phyloP scores from a whole-genome alignment of 2,113 vertebrate species.

The Steatornis caripensis region DNA sequence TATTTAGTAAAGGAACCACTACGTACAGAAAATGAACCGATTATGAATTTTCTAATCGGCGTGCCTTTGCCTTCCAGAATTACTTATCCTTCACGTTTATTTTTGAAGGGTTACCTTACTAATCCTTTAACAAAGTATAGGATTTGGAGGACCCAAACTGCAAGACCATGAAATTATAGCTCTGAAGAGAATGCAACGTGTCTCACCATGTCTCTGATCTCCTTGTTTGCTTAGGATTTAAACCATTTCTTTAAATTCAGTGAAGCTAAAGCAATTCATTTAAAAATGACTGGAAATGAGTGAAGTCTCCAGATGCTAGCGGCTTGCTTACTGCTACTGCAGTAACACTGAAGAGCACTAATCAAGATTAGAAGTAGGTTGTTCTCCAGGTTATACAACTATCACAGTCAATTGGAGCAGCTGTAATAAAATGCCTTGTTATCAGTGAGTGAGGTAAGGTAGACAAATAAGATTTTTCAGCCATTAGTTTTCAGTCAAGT shows the following conservation, averaged over 20 bases:
- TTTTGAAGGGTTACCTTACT: not conserved
- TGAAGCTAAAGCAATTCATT: not conserved
- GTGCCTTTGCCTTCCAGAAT: not conserved
- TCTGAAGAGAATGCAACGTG: not conserved
- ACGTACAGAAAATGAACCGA: not conserved
- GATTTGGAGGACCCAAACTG: not conserved
- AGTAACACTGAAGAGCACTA: not conserved
- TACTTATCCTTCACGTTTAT: not conserved
- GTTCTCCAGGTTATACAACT: not conserved
- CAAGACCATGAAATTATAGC: not conserved
- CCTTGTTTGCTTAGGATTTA: not conserved
- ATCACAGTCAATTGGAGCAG: not conserved
- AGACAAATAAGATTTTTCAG: not conserved
- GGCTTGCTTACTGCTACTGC: not conserved
- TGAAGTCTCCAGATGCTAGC: not conserved
- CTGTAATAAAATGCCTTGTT: not conserved
- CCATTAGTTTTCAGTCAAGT: not conserved
- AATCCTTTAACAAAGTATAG: not conserved
- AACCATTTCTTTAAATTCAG: not conserved
- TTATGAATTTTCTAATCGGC: not conserved
- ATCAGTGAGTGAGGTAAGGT: not conserved
- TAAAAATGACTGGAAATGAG: not conserved
- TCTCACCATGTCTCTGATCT: not conserved
- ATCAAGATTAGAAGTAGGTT: not conserved
- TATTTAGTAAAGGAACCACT: not conserved